Evolutionary conservation across 1,140 invertebrate genomes (phyloP), one percentile per base, ranked within the genome.

Genomic region (Sycophila sp.): DNA sequence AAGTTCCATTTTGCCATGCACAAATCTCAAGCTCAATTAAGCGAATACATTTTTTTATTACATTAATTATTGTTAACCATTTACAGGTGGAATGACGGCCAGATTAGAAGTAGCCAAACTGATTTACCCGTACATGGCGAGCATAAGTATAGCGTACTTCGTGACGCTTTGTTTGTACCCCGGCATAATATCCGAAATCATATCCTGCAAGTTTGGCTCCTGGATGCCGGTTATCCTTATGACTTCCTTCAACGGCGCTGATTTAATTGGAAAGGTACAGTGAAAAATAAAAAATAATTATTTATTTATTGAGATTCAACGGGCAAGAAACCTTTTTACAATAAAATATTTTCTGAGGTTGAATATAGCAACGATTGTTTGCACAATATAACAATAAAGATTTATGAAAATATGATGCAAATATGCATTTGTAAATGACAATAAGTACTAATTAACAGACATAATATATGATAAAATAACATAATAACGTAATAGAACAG

Each of bases 201-300:
- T 91, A 36, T 96, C 93, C 34, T 96, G 94, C 76, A 89, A 88
- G 22, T 90, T 95, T 26, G 90, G 90, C 7, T 91, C 91, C 2
- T 97, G 95, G 95, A 96, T 96, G 94, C 95, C 95, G 0, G 94
- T 97, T 2, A 87, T 96, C 15, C 85, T 97, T 30, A 96, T 97
- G 94, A 91, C 94, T 8, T 87, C 92, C 1, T 97, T 97, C 77
- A 97, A 97, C 78, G 87, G 91, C 1, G 92, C 92, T 49, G 95
- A 97, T 86, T 89, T 96, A 7, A 86, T 95, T 67, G 95, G 94
- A 75, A 96, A 96, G 87, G 92, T 94, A 85, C 75, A 8, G 4
- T 42, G 3, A 3, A 1, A 45, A 45, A n/a, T n/a, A n/a, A n/a
- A n/a, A n/a, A n/a, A n/a, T n/a, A n/a, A n/a, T n/a, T n/a, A n/a